A percentile compares a stretch with the other conserved stretches of the same genome.
Evolutionary conservation across 2,888 invertebrate species (phyloP).

Genomic region (Ornithoptera priamus): DNA sequence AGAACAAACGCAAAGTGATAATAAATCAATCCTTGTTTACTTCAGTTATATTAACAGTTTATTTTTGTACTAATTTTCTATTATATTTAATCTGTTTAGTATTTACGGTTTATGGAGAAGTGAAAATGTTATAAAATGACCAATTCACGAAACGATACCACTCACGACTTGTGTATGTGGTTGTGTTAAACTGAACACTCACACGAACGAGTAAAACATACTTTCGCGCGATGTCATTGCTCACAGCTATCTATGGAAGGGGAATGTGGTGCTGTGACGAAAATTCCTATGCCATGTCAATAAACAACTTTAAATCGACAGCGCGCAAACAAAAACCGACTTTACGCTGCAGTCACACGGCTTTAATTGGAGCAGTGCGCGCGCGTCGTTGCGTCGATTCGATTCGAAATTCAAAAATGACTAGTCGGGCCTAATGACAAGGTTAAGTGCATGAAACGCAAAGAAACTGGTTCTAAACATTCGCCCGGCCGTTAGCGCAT

Average conservation of each 20-base stretch:
- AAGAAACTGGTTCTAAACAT: constrained; percentile 49
- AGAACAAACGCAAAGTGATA: too few relatives aligned
- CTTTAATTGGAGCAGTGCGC: constrained; percentile 1
- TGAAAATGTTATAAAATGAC: background rate
- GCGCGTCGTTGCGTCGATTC: constrained; percentile 32
- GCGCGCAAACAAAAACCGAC: constrained; percentile 24
- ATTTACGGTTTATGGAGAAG: background rate
- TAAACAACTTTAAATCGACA: constrained; percentile 31
- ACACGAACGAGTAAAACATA: constrained; percentile 33
- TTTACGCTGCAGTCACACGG: background rate
- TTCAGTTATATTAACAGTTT: too few relatives aligned
- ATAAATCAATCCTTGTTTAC: too few relatives aligned
- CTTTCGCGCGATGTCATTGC: constrained; percentile 42
- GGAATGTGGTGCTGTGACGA: constrained; percentile 42
- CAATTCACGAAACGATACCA: background rate
- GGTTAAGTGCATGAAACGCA: constrained; percentile 49
- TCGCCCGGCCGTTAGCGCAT: constrained; percentile 43
- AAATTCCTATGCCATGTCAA: constrained; percentile 35
- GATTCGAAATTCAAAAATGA: constrained; percentile 42
- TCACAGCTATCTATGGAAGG: constrained; percentile 40
- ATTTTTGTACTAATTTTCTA: too few relatives aligned
- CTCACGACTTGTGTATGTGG: background rate
- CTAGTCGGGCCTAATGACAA: constrained; percentile 48
- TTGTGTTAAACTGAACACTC: constrained; percentile 6
- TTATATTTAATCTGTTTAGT: too few relatives aligned